Conservation (phyloP, 2,888 invertebrate species). For the Cylindroiulus punctatus region DNA sequence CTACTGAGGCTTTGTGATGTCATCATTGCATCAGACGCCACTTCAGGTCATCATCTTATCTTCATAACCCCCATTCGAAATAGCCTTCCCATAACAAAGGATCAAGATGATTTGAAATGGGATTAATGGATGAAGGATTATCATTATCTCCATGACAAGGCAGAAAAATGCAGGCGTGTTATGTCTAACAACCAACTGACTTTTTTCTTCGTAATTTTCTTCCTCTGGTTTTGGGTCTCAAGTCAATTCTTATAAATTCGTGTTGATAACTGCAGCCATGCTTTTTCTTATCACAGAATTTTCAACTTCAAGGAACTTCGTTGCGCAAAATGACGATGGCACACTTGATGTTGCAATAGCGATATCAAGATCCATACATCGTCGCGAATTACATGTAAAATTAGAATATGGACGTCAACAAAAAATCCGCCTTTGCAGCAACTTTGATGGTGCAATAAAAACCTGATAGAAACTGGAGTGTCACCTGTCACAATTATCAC, state of each 20-base stretch:
- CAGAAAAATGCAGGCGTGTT: background rate
- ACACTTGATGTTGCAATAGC: too few species aligned
- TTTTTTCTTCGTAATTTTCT: background rate
- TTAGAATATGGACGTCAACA: too few species aligned
- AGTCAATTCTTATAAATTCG: background rate
- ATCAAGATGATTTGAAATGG: background rate
- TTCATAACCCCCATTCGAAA: background rate
- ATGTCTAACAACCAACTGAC: background rate
- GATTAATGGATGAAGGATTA: background rate
- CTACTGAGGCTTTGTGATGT: background rate
- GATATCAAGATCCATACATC: too few species aligned
- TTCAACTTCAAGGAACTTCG: background rate
- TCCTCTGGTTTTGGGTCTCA: background rate
- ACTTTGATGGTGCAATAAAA: too few species aligned
- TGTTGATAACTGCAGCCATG: too few species aligned
- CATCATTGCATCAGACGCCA: background rate
- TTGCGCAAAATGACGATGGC: background rate
- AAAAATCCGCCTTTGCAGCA: too few species aligned
- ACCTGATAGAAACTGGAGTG: too few species aligned
- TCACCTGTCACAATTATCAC: too few species aligned
- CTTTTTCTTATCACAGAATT: background rate
- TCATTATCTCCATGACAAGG: constrained; percentile 5
- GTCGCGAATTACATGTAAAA: too few species aligned
- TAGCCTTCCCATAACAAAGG: background rate
- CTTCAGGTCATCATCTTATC: background rate